Evolutionary conservation across 2,113 vertebrate species (phyloP).

Genomic region (Pygathrix nemaeus): DNA sequence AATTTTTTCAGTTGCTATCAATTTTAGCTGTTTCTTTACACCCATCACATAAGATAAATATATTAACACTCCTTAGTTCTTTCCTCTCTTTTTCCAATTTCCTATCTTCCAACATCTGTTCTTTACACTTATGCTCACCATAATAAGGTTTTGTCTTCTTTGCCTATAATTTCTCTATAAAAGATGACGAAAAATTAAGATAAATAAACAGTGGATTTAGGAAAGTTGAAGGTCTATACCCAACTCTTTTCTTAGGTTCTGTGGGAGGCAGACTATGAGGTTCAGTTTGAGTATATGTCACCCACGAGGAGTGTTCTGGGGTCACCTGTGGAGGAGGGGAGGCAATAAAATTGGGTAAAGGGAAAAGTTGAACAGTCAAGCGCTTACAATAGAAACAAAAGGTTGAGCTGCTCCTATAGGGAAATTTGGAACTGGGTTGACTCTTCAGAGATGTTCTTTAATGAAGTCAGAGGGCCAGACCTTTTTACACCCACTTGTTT

Average conservation of each 20-base stretch:
- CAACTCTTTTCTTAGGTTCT: background rate
- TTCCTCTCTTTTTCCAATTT: background rate
- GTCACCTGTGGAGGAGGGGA: background rate
- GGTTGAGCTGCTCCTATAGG: background rate
- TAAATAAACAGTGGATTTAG: fast-evolving
- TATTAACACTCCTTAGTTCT: background rate
- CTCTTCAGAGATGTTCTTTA: too few species aligned
- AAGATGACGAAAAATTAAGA: background rate
- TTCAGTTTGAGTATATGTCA: background rate
- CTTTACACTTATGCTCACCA: background rate
- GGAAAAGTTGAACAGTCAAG: too few species aligned
- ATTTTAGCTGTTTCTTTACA: background rate
- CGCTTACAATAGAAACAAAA: too few species aligned
- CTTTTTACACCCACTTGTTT: background rate
- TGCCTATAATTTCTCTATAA: background rate
- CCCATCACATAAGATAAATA: background rate
- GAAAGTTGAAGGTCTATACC: background rate
- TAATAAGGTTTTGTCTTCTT: background rate
- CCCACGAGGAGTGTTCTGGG: background rate
- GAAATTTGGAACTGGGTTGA: fast-evolving
- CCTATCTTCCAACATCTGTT: background rate
- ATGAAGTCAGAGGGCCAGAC: fast-evolving
- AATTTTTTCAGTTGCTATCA: background rate
- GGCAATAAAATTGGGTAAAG: background rate
- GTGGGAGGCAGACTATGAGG: background rate